A percentile compares a stretch with the other conserved stretches of the same genome.
Evolutionary conservation across 2,113 vertebrate genomes (phyloP).

Genomic region (Callopanchax toddi): DNA sequence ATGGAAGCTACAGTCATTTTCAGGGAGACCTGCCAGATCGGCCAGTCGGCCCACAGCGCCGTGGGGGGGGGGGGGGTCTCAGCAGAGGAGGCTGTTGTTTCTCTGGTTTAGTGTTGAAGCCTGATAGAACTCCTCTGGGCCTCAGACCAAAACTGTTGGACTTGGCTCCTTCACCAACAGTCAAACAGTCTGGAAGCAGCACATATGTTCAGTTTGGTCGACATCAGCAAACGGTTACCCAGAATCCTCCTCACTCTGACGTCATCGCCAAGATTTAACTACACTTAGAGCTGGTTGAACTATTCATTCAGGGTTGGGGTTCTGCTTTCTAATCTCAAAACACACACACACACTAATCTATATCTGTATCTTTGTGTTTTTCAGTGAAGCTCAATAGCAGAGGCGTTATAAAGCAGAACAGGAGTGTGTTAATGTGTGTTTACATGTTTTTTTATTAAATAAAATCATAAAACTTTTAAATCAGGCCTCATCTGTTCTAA

Average conservation of each 20-base stretch:
- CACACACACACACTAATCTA: slow-evolving; percentile 4
- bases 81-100: not conserved
- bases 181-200: not conserved
- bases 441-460: not conserved
- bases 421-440: not conserved
- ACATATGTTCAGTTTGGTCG: not conserved
- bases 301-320: no score
- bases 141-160: not conserved
- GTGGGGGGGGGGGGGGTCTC: no score
- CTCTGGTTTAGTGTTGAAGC: not conserved
- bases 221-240: no score
- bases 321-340: no score
- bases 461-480: not conserved
- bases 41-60: not conserved
- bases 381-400: not conserved
- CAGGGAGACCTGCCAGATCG: not conserved
- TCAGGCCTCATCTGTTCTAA: not conserved
- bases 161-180: slow-evolving; percentile 1
- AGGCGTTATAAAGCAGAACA: not conserved
- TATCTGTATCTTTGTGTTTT: not conserved
- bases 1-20: not conserved
- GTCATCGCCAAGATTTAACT: no score
- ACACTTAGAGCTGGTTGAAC: no score
- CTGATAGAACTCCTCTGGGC: slow-evolving; percentile 11
- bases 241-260: no score